Evolutionary conservation across 2,888 invertebrate genomes (phyloP), one percentile per base, ranked within the genome.

Genomic region (Gandaritis pyraliata): DNA sequence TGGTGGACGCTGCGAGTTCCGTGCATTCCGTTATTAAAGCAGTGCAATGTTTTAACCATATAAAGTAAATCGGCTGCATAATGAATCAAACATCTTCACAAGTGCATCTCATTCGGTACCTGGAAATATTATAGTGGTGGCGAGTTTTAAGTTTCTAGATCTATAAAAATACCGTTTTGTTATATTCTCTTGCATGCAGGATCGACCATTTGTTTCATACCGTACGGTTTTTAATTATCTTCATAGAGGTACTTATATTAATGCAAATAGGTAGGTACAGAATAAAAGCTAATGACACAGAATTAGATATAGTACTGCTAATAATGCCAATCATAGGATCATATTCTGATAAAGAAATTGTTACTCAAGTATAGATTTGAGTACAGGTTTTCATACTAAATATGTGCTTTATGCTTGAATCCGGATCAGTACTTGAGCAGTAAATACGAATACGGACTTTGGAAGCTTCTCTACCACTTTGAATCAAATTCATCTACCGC

Each of bases 391-490:
- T n/a, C n/a, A n/a, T n/a, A n/a, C n/a, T n/a, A n/a, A n/a, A n/a
- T n/a, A n/a, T n/a, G n/a, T n/a, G n/a, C n/a, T n/a, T n/a, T n/a
- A n/a, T n/a, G n/a, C n/a, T n/a, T n/a, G n/a, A n/a, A n/a, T n/a
- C n/a, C n/a, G n/a, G n/a, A n/a, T n/a, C n/a, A n/a, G n/a, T n/a
- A n/a, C n/a, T n/a, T n/a, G n/a, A n/a, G n/a, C n/a, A n/a, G n/a
- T n/a, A n/a, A n/a, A n/a, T n/a, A n/a, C n/a, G n/a, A n/a, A n/a
- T n/a, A n/a, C n/a, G n/a, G n/a, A n/a, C n/a, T n/a, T n/a, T n/a
- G n/a, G n/a, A n/a, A 74, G 79, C 76, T 76, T 77, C 81, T 80
- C 77, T 75, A 69, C 80, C 78, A 81, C 85, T 66, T 82, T 83
- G 79, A 82, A 83, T 33, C 2, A 29, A 29, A 0, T 85, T 82